Conservation (phyloP, 2,797 vertebrate species). For the Cyclopterus lumpus region DNA sequence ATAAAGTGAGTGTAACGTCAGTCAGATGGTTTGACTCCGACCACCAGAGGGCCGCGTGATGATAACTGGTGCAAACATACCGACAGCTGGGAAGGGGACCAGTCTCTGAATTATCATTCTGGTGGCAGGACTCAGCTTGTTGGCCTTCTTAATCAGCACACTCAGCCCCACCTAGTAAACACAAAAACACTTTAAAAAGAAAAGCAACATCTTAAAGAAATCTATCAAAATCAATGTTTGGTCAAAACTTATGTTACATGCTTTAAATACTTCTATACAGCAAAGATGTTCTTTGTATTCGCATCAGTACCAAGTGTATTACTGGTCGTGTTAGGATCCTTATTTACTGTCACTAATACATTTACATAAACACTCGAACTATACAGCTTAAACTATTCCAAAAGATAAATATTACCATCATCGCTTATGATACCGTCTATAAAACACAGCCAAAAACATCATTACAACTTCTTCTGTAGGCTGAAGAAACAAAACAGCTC, state of each 20-base stretch:
- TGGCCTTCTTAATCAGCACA: slow-evolving; percentile 93
- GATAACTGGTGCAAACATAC: slow-evolving; percentile 78
- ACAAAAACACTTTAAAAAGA: slow-evolving; percentile 9
- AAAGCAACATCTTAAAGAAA: not conserved
- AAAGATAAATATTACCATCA: not conserved
- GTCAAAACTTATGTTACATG: not conserved
- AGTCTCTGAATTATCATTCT: slow-evolving; percentile 95
- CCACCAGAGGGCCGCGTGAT: slow-evolving; percentile 33
- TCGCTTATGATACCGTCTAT: not conserved
- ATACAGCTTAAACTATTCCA: not conserved
- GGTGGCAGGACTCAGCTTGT: slow-evolving; percentile 91
- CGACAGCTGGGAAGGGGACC: slow-evolving; percentile 96
- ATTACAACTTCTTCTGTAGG: not conserved
- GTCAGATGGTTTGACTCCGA: not conserved
- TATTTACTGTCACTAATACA: not conserved
- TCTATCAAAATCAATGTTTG: not conserved
- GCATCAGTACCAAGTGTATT: not conserved
- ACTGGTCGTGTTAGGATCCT: not conserved
- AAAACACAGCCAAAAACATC: not conserved
- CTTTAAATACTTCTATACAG: not conserved
- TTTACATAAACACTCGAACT: not conserved
- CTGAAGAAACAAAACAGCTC: not conserved
- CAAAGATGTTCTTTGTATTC: not conserved
- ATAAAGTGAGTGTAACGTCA: not conserved
- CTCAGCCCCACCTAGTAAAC: slow-evolving; percentile 93